Base-by-base conservation (phyloP, 2,113 vertebrate species). In the Blennius ocellaris region DNA sequence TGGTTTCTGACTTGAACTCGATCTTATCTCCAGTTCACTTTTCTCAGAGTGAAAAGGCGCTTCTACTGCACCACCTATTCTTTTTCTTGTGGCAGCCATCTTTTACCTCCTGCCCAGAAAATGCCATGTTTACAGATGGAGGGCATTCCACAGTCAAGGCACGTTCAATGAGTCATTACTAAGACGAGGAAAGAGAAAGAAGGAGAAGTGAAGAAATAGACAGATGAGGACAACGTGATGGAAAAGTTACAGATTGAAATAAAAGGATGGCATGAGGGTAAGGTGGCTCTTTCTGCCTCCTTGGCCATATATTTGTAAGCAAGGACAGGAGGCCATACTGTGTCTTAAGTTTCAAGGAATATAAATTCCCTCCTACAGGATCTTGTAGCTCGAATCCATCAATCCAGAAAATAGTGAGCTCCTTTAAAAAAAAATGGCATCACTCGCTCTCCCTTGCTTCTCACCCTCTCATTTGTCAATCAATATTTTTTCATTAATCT, bases 101-200 rank as follows among this genome's bases (percentile, higher is more conserved):
- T 69, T 72, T 74, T 51, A 73, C 49, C 56, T 50, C 55, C 65
- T 68, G 47, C 67, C 71, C 73, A 81, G 76, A 73, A 84, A 82
- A 71, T 70, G 73, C 57, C 67, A 71, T 72, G 83, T 85, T 73
- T 82, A 87, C 74, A 76, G 78, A 89, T 84, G 62, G 66, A 62
- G 61, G 55, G 37, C 68, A 51, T 64, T 87, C 73, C 73, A 59
- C 61, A 89, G 69, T 73, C 84, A 50, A 57, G 44, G 54, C 84
- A 89, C 61, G 52, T 84, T 81, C 58, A 52, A 11, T 55, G 64
- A 81, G 48, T 68, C 81, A 84, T 85, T 76, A 77, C 75, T 44
- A 59, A 51, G 60, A 71, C 60, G 59, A 67, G 57, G 21, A 66
- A 53, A 47, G 49, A 51, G 62, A 48, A 45, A 38, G 65, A 62